Conservation (phyloP, 2,113 vertebrate genomes). For the Camarhynchus parvulus region DNA sequence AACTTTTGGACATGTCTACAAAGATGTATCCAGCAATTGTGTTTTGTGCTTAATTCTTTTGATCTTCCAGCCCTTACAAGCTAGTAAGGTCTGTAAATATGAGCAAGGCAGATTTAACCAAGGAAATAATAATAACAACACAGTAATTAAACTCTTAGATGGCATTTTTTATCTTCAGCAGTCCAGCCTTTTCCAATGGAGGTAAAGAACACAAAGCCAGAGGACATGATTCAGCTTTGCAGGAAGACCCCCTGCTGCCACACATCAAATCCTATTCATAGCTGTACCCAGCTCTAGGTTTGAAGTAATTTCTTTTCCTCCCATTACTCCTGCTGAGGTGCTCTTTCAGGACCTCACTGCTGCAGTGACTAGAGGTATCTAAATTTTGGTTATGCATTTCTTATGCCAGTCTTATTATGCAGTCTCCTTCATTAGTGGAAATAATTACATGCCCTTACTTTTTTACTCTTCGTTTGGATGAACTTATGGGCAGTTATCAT, state of each 20-base stretch:
- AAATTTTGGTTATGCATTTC: background rate
- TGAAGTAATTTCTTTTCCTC: background rate
- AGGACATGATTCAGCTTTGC: background rate
- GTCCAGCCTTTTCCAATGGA: background rate
- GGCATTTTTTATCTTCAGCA: background rate
- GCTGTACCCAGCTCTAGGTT: background rate
- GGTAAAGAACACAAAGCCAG: background rate
- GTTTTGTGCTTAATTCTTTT: background rate
- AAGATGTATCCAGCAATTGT: constrained; percentile 2
- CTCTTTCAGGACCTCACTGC: background rate
- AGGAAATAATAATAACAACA: constrained; percentile 1
- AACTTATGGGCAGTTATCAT: background rate
- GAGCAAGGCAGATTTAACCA: background rate
- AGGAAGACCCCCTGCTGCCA: background rate
- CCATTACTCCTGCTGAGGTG: background rate
- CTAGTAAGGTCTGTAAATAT: background rate
- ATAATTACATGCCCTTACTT: background rate
- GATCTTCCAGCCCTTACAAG: background rate
- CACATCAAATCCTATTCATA: background rate
- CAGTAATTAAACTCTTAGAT: background rate
- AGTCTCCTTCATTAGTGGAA: background rate
- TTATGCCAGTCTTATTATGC: background rate
- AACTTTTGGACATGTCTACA: background rate
- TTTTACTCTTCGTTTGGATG: background rate
- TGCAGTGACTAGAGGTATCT: background rate